Conservation (phyloP, 2,888 invertebrate species). For the Sarcophaga rosellei region DNA sequence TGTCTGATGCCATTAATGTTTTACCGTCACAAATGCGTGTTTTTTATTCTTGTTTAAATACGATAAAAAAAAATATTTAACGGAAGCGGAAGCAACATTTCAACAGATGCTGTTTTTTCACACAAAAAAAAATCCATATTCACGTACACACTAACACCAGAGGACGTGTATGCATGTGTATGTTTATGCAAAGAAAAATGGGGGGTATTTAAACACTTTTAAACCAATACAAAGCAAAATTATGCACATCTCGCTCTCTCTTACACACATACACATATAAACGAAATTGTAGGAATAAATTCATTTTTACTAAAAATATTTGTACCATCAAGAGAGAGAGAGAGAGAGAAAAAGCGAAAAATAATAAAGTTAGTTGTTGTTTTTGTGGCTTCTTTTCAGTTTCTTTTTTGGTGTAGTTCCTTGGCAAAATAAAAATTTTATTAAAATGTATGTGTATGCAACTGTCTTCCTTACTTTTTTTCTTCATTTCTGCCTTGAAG, state of each 20-base stretch:
- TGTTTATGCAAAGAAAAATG: background rate
- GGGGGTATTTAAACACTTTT: background rate
- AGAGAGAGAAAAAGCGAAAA: background rate
- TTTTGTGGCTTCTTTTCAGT: background rate
- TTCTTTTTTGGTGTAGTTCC: background rate
- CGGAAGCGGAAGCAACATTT: constrained; percentile 61
- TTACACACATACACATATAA: background rate
- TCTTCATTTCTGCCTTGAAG: constrained; percentile 13
- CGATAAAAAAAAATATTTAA: constrained; percentile 41
- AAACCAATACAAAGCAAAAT: constrained; percentile 1
- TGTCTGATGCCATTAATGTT: constrained; percentile 41
- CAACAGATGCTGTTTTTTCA: constrained; percentile 51
- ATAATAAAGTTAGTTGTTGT: constrained; percentile 8
- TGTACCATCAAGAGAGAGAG: too few species aligned
- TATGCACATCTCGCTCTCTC: constrained; percentile 21
- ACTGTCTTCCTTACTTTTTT: background rate
- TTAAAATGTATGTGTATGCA: constrained; percentile 19
- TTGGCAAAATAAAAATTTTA: constrained; percentile 8
- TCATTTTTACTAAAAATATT: too few species aligned
- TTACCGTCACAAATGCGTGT: background rate
- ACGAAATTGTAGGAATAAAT: too few species aligned
- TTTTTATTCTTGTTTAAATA: background rate
- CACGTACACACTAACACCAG: background rate
- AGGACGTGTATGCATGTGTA: background rate
- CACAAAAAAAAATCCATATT: constrained; percentile 5